phyloP scores from a whole-genome alignment of 2,113 vertebrate species.

The Aptenodytes forsteri region DNA sequence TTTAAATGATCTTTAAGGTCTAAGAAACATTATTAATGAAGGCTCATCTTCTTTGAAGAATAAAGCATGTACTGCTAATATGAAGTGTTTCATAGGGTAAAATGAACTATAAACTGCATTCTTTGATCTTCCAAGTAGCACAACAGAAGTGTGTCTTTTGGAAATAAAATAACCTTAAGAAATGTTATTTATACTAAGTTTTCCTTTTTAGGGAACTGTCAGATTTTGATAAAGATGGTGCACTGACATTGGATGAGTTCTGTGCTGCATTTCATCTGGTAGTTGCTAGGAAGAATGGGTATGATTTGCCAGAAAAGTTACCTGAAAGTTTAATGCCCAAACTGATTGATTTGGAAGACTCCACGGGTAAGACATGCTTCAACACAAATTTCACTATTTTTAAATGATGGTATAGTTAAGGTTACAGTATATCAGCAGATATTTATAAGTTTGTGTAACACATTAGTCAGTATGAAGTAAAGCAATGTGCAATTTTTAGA shows the following conservation, averaged over 20 bases:
- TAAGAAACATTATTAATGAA: neutral
- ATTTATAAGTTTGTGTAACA: neutral
- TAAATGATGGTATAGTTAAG: neutral
- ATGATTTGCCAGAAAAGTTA: conserved; percentile 97
- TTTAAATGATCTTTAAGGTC: neutral
- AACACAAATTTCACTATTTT: neutral
- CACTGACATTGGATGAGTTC: conserved; percentile 96
- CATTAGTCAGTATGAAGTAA: neutral
- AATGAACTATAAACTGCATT: neutral
- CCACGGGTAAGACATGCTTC: conserved; percentile 80
- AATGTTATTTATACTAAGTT: conserved; percentile 51
- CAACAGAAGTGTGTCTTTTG: neutral
- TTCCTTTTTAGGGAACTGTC: conserved; percentile 90
- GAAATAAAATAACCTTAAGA: neutral
- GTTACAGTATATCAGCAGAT: neutral
- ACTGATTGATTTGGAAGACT: conserved; percentile 97
- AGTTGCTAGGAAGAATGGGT: conserved; percentile 97
- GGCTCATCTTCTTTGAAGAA: neutral
- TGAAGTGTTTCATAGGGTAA: neutral
- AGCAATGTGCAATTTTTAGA: neutral
- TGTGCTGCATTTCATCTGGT: conserved; percentile 98
- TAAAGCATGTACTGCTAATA: neutral
- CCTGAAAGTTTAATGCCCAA: conserved; percentile 99
- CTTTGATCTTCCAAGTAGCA: neutral
- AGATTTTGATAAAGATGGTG: conserved; percentile 99